Percentiles rank a stretch among this genome's conserved stretches.
These are phyloP conservation scores for Loxodonta africana DNA, from an alignment of 2,113 vertebrate species.

Conservation along the genomic window DNA sequence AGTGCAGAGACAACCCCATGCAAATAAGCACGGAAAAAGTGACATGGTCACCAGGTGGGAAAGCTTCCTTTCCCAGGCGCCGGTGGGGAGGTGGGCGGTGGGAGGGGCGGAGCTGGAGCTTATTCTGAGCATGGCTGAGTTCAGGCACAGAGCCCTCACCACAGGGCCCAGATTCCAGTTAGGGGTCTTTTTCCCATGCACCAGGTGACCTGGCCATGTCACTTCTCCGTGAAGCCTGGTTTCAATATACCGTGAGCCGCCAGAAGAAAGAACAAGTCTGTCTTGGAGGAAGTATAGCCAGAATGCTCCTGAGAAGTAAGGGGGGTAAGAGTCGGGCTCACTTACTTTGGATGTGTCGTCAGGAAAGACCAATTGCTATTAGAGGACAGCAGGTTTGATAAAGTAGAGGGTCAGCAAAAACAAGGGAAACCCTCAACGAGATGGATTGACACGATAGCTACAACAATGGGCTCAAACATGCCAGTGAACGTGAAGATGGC, in stretches of 20 bases:
- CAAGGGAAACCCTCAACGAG: not conserved
- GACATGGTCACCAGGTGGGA: not conserved
- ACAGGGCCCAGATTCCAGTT: not conserved
- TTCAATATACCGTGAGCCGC: not conserved
- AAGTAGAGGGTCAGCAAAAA: not conserved
- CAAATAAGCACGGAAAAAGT: constrained; percentile 66
- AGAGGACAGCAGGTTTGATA: not conserved
- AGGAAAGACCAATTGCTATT: not conserved
- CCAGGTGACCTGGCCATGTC: not conserved
- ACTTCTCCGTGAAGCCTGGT: not conserved
- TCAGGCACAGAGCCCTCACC: not conserved
- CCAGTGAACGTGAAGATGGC: not conserved
- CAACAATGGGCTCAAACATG: not conserved
- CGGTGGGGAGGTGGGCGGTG: not conserved
- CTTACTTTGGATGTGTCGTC: not conserved
- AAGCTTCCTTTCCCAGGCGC: constrained; percentile 46
- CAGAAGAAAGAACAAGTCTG: not conserved
- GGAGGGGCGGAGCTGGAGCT: not conserved
- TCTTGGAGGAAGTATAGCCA: not conserved
- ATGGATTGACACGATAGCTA: not conserved
- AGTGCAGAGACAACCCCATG: not conserved
- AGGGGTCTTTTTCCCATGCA: not conserved
- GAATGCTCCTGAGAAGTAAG: not conserved
- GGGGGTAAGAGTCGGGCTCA: not conserved
- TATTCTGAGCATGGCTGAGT: not conserved